Base-by-base conservation (phyloP, 2,888 invertebrate genomes). In the Drosophila putrida region DNA sequence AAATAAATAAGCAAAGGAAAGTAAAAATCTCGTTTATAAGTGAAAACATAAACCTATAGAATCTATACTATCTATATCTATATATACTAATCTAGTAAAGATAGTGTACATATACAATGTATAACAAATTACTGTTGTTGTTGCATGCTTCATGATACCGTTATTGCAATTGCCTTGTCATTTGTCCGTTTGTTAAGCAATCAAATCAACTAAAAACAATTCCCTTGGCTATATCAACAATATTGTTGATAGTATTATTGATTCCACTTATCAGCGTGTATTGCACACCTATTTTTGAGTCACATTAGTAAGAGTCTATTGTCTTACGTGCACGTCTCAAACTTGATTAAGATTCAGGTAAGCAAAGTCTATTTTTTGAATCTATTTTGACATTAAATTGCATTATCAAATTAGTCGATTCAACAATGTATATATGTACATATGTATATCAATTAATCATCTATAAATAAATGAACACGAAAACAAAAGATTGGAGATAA, bases 261-360 rank as follows among this genome's bases (percentile, higher is more conserved):
- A 13, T 51, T 33, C 2, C 36, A 10, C n/a, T 55, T 59, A 75
- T 75, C 58, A 67, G 67, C 46, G 38, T 38, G 28, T 57, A 55
- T 60, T 25, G 54, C 35, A 53, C 47, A 61, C 20, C 36, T 72
- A 43, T 61, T 49, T 31, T 36, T 36, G n/a, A 35, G 36, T 27
- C 28, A 61, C 20, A 20, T 2, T 20, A 20, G 20, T 28, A 11
- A 4, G 25, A 36, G 6, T 8, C 5, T 28, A 5, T 28, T 41
- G 41, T 13, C 36, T 69, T 74, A 74, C 69, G 72, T 73, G 73
- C 41, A 6, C n/a, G 20, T 28, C 2, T 15, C 13, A 66, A 53
- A 44, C 20, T 33, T 67, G 55, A 67, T 71, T 57, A 27, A 53
- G 36, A 53, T 73, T 67, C 46, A 20, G 51, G 9, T 53, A 28